phyloP scores from a whole-genome alignment of 2,888 invertebrate genomes.

The Scaptomyza caliginosa region DNA sequence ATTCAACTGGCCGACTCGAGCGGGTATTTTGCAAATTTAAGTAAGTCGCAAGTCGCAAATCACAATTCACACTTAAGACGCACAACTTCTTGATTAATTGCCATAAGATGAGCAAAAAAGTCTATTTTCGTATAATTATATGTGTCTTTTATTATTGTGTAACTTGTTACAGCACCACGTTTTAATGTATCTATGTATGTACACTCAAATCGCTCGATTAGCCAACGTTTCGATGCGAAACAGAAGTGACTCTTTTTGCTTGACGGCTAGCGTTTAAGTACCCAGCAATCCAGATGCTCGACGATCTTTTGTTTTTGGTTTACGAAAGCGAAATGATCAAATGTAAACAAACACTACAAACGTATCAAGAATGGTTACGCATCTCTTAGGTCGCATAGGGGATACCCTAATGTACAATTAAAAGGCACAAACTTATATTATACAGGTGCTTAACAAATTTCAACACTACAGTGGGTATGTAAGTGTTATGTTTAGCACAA shows the following conservation, averaged over 20 bases:
- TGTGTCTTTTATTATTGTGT: conserved; percentile 1
- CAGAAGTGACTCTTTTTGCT: conserved; percentile 62
- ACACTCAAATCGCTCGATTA: conserved; percentile 22
- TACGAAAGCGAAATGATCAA: conserved; percentile 25
- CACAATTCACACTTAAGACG: not conserved
- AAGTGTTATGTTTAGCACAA: no score
- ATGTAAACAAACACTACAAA: conserved; percentile 43
- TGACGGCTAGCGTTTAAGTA: conserved; percentile 41
- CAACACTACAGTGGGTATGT: no score
- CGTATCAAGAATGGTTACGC: not conserved
- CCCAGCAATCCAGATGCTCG: conserved; percentile 19
- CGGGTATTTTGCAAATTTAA: conserved; percentile 51
- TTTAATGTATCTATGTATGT: not conserved
- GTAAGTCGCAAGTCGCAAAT: conserved; percentile 9
- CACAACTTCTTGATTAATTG: conserved; percentile 4
- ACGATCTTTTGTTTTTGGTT: conserved; percentile 24
- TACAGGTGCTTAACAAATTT: no score
- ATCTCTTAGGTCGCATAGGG: no score
- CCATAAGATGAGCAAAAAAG: conserved; percentile 16
- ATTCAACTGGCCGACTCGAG: conserved; percentile 36
- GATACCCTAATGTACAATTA: conserved; percentile 29
- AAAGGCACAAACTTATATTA: no score
- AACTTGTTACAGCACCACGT: conserved; percentile 1
- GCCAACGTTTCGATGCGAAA: conserved; percentile 34
- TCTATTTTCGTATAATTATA: conserved; percentile 1